Percentiles rank a stretch among this genome's conserved stretches.
phyloP scores from a whole-genome alignment of 2,888 invertebrate species.

The Scaptomyza polygonia region DNA sequence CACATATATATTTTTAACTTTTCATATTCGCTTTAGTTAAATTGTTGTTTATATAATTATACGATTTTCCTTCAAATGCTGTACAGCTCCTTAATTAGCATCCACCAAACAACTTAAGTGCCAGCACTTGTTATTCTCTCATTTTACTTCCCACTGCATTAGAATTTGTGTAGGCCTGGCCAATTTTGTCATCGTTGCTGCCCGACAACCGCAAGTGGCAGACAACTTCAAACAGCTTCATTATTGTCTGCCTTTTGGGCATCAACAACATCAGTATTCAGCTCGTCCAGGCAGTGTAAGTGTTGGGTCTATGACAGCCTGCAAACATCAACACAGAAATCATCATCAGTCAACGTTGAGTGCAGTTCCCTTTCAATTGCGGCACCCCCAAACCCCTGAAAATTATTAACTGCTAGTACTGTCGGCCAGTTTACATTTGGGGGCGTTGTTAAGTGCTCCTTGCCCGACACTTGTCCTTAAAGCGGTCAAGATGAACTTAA shows the following conservation, averaged over 20 bases:
- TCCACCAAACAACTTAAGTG: conserved; percentile 25
- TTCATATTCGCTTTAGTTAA: too few relatives aligned
- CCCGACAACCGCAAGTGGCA: conserved; percentile 42
- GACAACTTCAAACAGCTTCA: conserved; percentile 47
- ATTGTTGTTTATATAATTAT: too few relatives aligned
- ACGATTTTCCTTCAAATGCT: not conserved
- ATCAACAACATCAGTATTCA: conserved; percentile 13
- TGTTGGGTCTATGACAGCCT: conserved; percentile 37
- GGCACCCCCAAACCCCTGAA: conserved; percentile 15
- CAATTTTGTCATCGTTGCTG: conserved; percentile 47
- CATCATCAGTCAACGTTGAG: conserved; percentile 60
- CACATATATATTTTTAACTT: too few relatives aligned
- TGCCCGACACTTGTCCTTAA: conserved; percentile 25
- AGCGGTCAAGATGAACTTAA: conserved; percentile 33
- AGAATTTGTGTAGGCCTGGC: conserved; percentile 20
- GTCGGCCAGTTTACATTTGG: conserved; percentile 40
- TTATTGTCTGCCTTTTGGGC: conserved; percentile 23
- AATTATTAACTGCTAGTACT: conserved; percentile 51
- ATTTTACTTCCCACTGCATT: conserved; percentile 20
- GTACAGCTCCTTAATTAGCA: conserved; percentile 25
- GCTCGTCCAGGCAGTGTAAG: conserved; percentile 1
- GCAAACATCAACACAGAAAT: conserved; percentile 56
- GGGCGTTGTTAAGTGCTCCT: conserved; percentile 4
- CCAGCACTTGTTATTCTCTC: conserved; percentile 17
- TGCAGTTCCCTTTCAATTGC: conserved; percentile 9